These are phyloP conservation scores for Leptinotarsa undecemlineata DNA, from an alignment of 1,140 invertebrate genomes.

Conservation along the genomic window DNA sequence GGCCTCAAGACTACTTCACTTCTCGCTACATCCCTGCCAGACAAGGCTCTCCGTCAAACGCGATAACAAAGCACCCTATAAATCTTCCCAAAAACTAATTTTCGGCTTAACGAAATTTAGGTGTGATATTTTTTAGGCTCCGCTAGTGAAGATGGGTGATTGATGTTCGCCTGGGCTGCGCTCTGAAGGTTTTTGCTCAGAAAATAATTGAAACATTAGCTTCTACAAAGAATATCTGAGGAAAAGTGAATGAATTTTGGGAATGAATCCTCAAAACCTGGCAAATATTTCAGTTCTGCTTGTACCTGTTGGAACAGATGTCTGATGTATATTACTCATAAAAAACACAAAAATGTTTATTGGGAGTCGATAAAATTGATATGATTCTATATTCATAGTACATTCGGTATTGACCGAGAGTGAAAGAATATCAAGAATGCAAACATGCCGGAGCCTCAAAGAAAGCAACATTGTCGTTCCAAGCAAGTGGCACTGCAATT, in stretches of 20 bases:
- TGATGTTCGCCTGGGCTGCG: constrained; percentile 19
- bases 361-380: too few relatives aligned
- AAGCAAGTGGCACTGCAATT: too few relatives aligned
- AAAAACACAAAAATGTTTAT: too few relatives aligned
- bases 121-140: constrained; percentile 22
- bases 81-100: constrained; percentile 28
- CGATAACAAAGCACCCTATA: constrained; percentile 26
- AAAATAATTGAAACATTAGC: background rate
- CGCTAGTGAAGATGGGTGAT: constrained; percentile 16
- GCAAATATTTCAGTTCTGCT: too few relatives aligned
- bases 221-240: background rate
- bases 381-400: too few relatives aligned
- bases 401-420: too few relatives aligned
- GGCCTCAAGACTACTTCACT: constrained; percentile 26
- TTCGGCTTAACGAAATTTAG: constrained; percentile 28
- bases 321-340: too few relatives aligned
- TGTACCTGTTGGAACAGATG: too few relatives aligned
- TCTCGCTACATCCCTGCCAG: constrained; percentile 18
- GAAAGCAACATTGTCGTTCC: too few relatives aligned
- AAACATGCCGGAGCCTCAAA: too few relatives aligned
- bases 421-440: too few relatives aligned
- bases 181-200: background rate
- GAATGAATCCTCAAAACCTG: too few relatives aligned
- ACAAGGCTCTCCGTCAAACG: constrained; percentile 25
- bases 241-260: background rate